Percentiles rank a stretch among this genome's conserved stretches.
Evolutionary conservation across 2,888 invertebrate species (phyloP).

Genomic region (Ectropis crepuscularia): DNA sequence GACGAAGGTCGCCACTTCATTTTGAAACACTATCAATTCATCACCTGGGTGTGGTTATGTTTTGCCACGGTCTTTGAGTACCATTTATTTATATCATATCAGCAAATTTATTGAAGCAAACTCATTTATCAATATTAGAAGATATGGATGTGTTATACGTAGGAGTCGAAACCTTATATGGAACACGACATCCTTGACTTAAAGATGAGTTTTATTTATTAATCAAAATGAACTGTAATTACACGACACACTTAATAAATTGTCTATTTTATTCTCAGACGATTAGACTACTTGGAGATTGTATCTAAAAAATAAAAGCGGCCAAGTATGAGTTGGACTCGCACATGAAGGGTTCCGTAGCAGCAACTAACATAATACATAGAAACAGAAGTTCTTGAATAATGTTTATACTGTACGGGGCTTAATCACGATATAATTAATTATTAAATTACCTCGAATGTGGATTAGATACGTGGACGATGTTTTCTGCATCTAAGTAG

Average conservation of each 20-base stretch:
- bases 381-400: no score
- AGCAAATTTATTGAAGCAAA: conserved; percentile 11
- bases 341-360: no score
- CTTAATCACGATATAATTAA: no score
- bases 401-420: no score
- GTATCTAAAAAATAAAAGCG: neutral
- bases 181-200: neutral
- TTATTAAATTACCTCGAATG: no score
- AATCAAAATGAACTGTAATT: neutral
- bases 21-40: conserved; percentile 27
- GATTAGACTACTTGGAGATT: neutral
- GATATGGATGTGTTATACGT: conserved; percentile 13
- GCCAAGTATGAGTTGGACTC: no score
- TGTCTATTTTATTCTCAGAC: no score
- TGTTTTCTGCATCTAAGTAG: no score
- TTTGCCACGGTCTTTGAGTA: conserved; percentile 12
- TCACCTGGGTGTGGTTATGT: conserved; percentile 22
- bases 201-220: neutral
- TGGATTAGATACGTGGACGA: no score
- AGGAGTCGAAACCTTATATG: conserved; percentile 17
- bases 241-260: no score
- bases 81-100: neutral
- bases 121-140: conserved; percentile 19
- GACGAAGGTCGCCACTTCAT: conserved; percentile 22
- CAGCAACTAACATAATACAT: no score